These are phyloP conservation scores for Electrophaes corylata DNA, from an alignment of 2,888 invertebrate genomes.

Conservation along the genomic window DNA sequence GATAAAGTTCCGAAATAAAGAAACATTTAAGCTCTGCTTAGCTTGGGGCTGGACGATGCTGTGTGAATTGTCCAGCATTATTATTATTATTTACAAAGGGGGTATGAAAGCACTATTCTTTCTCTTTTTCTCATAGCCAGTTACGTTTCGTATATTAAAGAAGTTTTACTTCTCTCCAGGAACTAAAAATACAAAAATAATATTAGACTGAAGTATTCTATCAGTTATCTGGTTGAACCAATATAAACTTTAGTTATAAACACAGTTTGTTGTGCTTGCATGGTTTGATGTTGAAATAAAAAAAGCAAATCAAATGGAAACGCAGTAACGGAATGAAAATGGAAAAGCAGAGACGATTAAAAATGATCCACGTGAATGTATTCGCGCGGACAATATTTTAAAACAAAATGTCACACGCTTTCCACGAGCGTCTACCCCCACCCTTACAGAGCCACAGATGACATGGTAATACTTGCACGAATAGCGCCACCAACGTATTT, in stretches of 20 bases:
- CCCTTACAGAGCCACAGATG: constrained; percentile 45
- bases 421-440: constrained; percentile 74
- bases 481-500: background rate
- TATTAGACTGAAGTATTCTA: too few species aligned
- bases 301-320: constrained; percentile 33
- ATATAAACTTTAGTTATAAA: background rate
- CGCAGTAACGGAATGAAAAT: constrained; percentile 45
- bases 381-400: constrained; percentile 83
- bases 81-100: too few species aligned
- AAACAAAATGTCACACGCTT: constrained; percentile 84
- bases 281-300: constrained; percentile 13
- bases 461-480: background rate
- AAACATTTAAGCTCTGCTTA: too few species aligned
- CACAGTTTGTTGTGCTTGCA: background rate
- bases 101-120: too few species aligned
- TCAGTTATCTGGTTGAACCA: too few species aligned
- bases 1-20: too few species aligned
- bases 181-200: too few species aligned
- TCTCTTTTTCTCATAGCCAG: too few species aligned
- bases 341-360: constrained; percentile 73
- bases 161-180: too few species aligned
- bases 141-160: too few species aligned
- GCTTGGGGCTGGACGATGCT: too few species aligned
- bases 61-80: too few species aligned
- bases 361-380: constrained; percentile 82